Percentiles rank a stretch among this genome's conserved stretches.
phyloP scores from a whole-genome alignment of 1,140 invertebrate species.

The Apis mellifera region Amel_HAv3.1 CM009932.2:14609501-14610000 shows the following conservation, averaged over 20 bases:
- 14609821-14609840: slow-evolving; percentile 39
- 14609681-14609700: too few species aligned
- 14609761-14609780: slow-evolving; percentile 46
- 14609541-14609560: too few species aligned
- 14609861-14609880: slow-evolving; percentile 49
- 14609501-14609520: too few species aligned
- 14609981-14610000: background rate
- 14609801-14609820: slow-evolving; percentile 54
- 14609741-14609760: slow-evolving; percentile 53
- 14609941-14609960: background rate
- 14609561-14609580: too few species aligned
- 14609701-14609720: too few species aligned
- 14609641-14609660: too few species aligned
- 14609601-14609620: too few species aligned
- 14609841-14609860: slow-evolving; percentile 54
- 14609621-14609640: too few species aligned
- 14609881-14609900: slow-evolving; percentile 34
- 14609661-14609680: background rate
- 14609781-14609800: slow-evolving; percentile 42
- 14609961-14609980: slow-evolving; percentile 16
- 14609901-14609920: slow-evolving; percentile 8
- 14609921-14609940: background rate
- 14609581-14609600: background rate
- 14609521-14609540: too few species aligned
- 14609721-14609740: too few species aligned